phyloP scores from a whole-genome alignment of 2,797 vertebrate genomes.

The Intellagama lesueurii region DNA sequence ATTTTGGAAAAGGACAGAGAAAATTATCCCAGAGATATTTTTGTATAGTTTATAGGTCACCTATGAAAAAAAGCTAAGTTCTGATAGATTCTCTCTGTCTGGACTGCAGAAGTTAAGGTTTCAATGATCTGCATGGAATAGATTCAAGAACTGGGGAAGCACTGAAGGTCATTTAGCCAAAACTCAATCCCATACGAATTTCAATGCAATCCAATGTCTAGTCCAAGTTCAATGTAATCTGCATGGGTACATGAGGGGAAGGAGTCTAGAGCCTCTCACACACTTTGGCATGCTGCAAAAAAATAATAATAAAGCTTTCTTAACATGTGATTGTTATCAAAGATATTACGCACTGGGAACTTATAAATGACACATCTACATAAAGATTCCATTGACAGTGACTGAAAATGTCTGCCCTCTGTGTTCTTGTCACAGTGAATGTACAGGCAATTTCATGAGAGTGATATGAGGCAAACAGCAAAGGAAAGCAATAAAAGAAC shows the following conservation, averaged over 20 bases:
- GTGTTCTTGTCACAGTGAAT: not conserved
- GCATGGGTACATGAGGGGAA: not conserved
- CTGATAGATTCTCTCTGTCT: not conserved
- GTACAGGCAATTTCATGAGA: slow-evolving; percentile 14
- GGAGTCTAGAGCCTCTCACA: not conserved
- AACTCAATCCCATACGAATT: not conserved
- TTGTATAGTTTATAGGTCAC: not conserved
- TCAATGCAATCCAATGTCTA: no score
- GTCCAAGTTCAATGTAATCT: not conserved
- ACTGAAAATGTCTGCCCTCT: no score
- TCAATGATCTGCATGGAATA: not conserved
- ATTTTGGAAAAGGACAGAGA: not conserved
- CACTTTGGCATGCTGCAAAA: not conserved
- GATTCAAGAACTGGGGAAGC: not conserved
- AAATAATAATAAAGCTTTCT: not conserved
- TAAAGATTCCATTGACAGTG: not conserved
- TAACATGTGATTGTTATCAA: not conserved
- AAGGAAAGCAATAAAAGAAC: not conserved
- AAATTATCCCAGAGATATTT: not conserved
- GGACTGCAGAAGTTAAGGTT: not conserved
- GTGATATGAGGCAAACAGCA: slow-evolving; percentile 24
- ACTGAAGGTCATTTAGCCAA: not conserved
- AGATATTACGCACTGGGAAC: not conserved
- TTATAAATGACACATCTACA: not conserved
- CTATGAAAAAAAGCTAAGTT: not conserved